A percentile compares a stretch with the other conserved stretches of the same genome.
Evolutionary conservation across 2,113 vertebrate species (phyloP).

Genomic region (Thamnophis sirtalis): DNA sequence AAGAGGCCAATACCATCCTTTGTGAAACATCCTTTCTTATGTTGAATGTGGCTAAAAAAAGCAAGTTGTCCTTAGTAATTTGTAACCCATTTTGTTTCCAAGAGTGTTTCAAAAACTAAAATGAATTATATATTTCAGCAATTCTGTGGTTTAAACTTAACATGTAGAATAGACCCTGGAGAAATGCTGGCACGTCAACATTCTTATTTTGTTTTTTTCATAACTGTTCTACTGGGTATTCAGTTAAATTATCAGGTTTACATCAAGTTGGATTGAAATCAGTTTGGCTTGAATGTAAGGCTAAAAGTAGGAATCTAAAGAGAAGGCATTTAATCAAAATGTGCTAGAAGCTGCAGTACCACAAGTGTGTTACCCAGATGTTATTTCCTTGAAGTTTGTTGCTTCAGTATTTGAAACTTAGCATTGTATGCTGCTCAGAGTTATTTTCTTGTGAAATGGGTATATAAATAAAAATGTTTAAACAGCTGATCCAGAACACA

Average conservation of each 20-base stretch:
- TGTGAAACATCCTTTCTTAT: neutral
- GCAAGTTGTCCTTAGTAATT: neutral
- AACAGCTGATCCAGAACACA: neutral
- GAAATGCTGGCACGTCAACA: conserved; percentile 39
- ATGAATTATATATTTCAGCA: neutral
- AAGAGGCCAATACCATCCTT: neutral
- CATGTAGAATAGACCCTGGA: conserved; percentile 8
- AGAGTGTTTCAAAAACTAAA: neutral
- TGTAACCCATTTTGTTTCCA: neutral
- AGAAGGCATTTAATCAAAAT: conserved; percentile 10
- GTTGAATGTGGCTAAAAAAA: neutral
- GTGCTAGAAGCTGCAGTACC: conserved; percentile 37
- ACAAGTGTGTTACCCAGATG: conserved; percentile 23
- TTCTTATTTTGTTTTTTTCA: conserved; percentile 38
- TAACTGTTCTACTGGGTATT: conserved; percentile 44
- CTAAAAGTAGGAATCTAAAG: conserved; percentile 40
- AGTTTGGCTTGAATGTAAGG: conserved; percentile 52
- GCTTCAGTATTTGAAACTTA: conserved; percentile 3
- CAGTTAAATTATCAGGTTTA: conserved; percentile 49
- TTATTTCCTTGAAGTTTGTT: conserved; percentile 47
- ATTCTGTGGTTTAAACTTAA: neutral
- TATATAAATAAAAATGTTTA: neutral
- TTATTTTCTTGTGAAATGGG: neutral
- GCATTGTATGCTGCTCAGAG: neutral
- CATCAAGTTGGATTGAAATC: conserved; percentile 53